phyloP scores from a whole-genome alignment of 2,888 invertebrate species.

The Polymixis flavicincta region DNA sequence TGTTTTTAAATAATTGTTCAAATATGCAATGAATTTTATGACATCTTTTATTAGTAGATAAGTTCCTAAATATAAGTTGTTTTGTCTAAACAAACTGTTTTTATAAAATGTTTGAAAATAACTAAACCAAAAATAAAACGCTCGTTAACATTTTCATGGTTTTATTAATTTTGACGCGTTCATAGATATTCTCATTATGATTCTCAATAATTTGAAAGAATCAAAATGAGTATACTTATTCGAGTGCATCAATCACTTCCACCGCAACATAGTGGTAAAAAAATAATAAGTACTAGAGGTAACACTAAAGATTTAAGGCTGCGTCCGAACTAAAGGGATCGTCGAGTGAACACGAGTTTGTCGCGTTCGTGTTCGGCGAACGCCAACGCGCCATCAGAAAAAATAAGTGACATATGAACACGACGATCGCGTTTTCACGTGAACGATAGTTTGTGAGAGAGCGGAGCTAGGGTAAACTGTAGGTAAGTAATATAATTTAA shows the following conservation, averaged over 20 bases:
- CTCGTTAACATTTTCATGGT: conserved; percentile 64
- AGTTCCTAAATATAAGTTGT: conserved; percentile 43
- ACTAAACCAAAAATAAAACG: conserved; percentile 68
- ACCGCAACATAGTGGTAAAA: conserved; percentile 54
- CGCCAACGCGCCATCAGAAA: background rate
- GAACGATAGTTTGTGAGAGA: background rate
- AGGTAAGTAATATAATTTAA: no score
- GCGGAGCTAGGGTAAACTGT: conserved; percentile 14
- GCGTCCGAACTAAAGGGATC: background rate
- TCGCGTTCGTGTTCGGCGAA: background rate
- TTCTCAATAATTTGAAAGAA: conserved; percentile 23
- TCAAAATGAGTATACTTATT: conserved; percentile 43
- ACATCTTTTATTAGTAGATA: conserved; percentile 9
- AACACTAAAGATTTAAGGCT: conserved; percentile 23
- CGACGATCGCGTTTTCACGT: background rate
- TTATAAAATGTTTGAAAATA: conserved; percentile 53
- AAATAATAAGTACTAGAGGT: conserved; percentile 38
- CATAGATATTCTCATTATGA: conserved; percentile 33
- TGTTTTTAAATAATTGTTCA: conserved; percentile 1
- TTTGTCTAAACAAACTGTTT: conserved; percentile 43
- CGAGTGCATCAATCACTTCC: conserved; percentile 53
- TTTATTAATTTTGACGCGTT: conserved; percentile 56
- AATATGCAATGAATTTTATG: conserved; percentile 23
- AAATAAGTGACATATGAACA: background rate
- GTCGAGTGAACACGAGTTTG: background rate